A percentile compares a stretch with the other conserved stretches of the same genome.
Conservation (phyloP, 2,888 invertebrate genomes). For the Serripes groenlandicus region DNA sequence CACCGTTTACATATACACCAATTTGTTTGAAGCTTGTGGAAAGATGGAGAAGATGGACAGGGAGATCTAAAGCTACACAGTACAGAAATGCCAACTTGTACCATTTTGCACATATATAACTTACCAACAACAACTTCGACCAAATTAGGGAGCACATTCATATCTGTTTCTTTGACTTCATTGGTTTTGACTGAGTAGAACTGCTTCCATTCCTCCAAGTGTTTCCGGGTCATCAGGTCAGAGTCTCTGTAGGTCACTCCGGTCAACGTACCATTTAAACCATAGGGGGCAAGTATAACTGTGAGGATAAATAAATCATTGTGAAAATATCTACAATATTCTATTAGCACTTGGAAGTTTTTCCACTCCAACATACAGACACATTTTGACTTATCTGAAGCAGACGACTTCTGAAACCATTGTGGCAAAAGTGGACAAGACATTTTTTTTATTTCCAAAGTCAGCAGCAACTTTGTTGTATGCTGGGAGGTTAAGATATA, state of each 20-base stretch:
- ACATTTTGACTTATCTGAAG: neutral
- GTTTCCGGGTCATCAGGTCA: constrained; percentile 89
- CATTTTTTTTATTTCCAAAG: too few species aligned
- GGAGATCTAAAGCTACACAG: too few species aligned
- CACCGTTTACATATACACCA: too few species aligned
- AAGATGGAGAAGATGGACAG: too few species aligned
- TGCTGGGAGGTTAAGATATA: too few species aligned
- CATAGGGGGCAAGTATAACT: constrained; percentile 98
- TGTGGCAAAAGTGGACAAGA: neutral
- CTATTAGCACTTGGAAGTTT: neutral
- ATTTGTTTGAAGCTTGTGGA: too few species aligned
- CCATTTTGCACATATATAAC: too few species aligned
- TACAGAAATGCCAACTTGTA: too few species aligned
- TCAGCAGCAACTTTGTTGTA: too few species aligned
- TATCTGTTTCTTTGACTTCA: constrained; percentile 67
- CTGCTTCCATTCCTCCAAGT: constrained; percentile 97
- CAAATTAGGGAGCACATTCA: constrained; percentile 88
- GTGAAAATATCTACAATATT: neutral
- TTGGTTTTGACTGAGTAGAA: constrained; percentile 89
- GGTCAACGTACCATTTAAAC: constrained; percentile 96
- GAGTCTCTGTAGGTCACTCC: constrained; percentile 91
- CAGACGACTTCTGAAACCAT: neutral
- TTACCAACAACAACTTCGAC: constrained; percentile 89
- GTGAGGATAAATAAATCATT: constrained; percentile 75
- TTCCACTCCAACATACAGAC: neutral